Base-by-base conservation (phyloP, 1,140 invertebrate genomes). In the Adoxophyes honmai region DNA sequence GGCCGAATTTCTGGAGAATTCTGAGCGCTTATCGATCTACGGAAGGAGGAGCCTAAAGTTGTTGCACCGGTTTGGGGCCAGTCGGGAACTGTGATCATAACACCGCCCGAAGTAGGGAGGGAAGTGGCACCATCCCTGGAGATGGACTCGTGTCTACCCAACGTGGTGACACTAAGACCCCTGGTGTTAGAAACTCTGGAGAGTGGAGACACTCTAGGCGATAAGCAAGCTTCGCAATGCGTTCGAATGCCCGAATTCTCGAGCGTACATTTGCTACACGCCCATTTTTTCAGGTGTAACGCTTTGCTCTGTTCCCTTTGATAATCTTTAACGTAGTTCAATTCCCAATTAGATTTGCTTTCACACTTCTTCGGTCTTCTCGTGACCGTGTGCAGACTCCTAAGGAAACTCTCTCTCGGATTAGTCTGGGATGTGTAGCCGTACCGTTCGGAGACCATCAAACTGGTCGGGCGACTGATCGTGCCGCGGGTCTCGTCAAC, bases 201-300 rank as follows among this genome's bases (percentile, higher is more conserved):
- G 34, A 86, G 57, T 0, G 81, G 76, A 1, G 81, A 88, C 39
- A 82, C 69, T 59, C 82, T 79, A 0, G 88, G 88, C 0, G 83
- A 82, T 21, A 89, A 39, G 71, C 94, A 95, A 0, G 92, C 94
- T 57, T 92, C 92, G 66, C 95, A 95, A 21, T 92, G 92, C 2
- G 91, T 90, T 44, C 91, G 89, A 5, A 91, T 89, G 4, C 90
- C 91, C 4, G 91, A 89, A 85, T 95, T 95, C n/a, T 95, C 89
- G 16, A 95, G 78, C 0, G 94, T 95, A 71, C 94, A 95, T 70
- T 94, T 94, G 59, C 91, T 91, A 73, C 94, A 95, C 1, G 92
- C 92, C 94, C 94, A 96, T 34, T 86, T 88, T 61, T 88, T 86
- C 66, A 84, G 65, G 70, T 86, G 80, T 28, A 87, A 58, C 10